Base-by-base conservation (phyloP, 2,797 vertebrate genomes). In the Ibycter americanus region DNA sequence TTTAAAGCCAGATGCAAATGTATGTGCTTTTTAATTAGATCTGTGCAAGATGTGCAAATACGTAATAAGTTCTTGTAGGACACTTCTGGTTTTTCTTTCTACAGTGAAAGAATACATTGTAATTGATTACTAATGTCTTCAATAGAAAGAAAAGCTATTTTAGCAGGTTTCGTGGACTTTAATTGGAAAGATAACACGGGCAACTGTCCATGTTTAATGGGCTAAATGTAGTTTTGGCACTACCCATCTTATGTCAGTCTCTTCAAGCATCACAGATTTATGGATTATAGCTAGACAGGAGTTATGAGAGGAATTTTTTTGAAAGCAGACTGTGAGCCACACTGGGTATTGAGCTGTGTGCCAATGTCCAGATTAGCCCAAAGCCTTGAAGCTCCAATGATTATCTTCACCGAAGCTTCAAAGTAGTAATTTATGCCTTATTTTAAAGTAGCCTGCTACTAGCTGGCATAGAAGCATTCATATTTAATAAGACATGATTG, bases 191-290 rank as follows among this genome's bases (percentile, higher is more conserved):
- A 84, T 81, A 93, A 85, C 61, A 96, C 76, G n/a, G 82, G 70
- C 61, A 93, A 29, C 65, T 91, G 6, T 81, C 70, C 17, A 8
- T 81, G 42, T 92, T 96, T 93, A 87, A 92, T 89, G 82, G 82
- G 22, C 94, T 90, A 93, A 89, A 72, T 87, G 25, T 95, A 78
- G 91, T 97, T 97, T 95, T 97, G 96, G 87, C 95, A 95, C 52
- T 93, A 40, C 31, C 56, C 73, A 47, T 94, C 82, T 88, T 95
- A 71, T 66, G 92, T 91, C 91, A 92, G 90, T 93, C 49, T 96
- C 38, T 84, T 94, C 89, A 95, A 11, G 36, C 52, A 38, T 73
- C 81, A 56, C 34, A 46, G 80, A 87, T 97, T 96, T 96, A 80
- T 92, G 88, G 87, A 79, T 95, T 96, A 79, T 40, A 87, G 52